A percentile compares a stretch with the other conserved stretches of the same genome.
These are phyloP conservation scores for Tautogolabrus adspersus DNA, from an alignment of 2,113 vertebrate genomes.

Conservation along the genomic window DNA sequence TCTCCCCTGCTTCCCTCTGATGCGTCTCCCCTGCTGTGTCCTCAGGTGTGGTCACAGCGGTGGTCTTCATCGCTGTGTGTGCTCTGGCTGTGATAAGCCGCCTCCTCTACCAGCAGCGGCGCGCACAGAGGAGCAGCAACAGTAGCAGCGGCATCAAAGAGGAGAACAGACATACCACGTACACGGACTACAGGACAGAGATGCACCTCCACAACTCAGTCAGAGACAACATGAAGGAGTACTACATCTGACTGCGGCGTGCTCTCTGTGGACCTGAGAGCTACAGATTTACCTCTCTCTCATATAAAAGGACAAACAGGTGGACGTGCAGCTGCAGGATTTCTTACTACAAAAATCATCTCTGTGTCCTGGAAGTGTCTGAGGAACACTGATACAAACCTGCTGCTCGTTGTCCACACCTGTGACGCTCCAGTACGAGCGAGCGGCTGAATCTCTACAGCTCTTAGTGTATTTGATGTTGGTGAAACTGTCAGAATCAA, in stretches of 20 bases:
- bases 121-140: conserved; percentile 84
- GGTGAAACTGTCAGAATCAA: conserved; percentile 64
- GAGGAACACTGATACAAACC: conserved; percentile 39
- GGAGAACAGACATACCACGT: conserved; percentile 86
- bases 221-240: conserved; percentile 94
- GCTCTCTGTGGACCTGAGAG: conserved; percentile 20
- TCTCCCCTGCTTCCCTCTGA: too few relatives aligned
- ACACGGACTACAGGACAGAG: conserved; percentile 91
- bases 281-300: conserved; percentile 54
- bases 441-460: conserved; percentile 48
- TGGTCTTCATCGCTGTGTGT: conserved; percentile 92
- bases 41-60: conserved; percentile 92
- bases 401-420: conserved; percentile 34
- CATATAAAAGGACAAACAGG: conserved; percentile 35
- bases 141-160: conserved; percentile 81
- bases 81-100: conserved; percentile 90
- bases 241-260: conserved; percentile 90
- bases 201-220: conserved; percentile 92
- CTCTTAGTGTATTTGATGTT: conserved; percentile 66
- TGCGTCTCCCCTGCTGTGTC: too few relatives aligned
- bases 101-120: conserved; percentile 93
- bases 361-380: conserved; percentile 33
- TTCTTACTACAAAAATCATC: conserved; percentile 13
- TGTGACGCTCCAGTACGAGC: conserved; percentile 40
- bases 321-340: conserved; percentile 42